Evolutionary conservation across 2,888 invertebrate species (phyloP), one percentile per base, ranked within the genome.

Genomic region (Cheiracanthium punctorium): DNA sequence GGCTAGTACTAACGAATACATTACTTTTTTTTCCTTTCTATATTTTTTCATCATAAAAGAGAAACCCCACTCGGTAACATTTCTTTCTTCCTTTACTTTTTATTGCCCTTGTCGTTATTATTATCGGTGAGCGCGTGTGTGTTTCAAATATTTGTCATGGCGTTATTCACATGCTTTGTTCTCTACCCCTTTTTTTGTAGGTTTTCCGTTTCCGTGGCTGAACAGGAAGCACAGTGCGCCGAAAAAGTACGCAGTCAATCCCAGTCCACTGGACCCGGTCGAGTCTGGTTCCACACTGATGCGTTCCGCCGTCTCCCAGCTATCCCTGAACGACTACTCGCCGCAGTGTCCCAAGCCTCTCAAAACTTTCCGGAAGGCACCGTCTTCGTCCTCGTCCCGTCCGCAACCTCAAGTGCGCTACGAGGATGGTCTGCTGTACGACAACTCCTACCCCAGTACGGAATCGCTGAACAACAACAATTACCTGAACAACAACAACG

Each of bases 121-220:
- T 74, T 80, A 33, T 58, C 67, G 58, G 58, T 64, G n/a, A 20
- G 48, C 69, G 52, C 74, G 71, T 82, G 82, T 75, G 67, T 76
- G 76, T 75, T 77, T 71, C 43, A 58, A 28, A 67, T 82, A 77
- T 84, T 84, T 77, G 84, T 82, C 82, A 82, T 82, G 76, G 73
- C 69, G 37, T 70, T 52, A 73, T 79, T 86, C 85, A 80, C 85
- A 75, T 73, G 32, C 73, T 81, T 84, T 88, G 58, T 72, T 75
- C 80, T 87, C 48, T 80, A 37, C 69, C 41, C 30, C 75, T 48
- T 37, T 33, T 69, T 67, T 69, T 43, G 28, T 32, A 88, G 88
- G 88, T 85, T 88, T 88, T 74, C 85, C 85, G 73, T 85, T 88
- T 88, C 88, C 85, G 80, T 79, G 88, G 80, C 48, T 85, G 71